Evolutionary conservation across 2,113 vertebrate genomes (phyloP).

Genomic region (Cairina moschata): DNA sequence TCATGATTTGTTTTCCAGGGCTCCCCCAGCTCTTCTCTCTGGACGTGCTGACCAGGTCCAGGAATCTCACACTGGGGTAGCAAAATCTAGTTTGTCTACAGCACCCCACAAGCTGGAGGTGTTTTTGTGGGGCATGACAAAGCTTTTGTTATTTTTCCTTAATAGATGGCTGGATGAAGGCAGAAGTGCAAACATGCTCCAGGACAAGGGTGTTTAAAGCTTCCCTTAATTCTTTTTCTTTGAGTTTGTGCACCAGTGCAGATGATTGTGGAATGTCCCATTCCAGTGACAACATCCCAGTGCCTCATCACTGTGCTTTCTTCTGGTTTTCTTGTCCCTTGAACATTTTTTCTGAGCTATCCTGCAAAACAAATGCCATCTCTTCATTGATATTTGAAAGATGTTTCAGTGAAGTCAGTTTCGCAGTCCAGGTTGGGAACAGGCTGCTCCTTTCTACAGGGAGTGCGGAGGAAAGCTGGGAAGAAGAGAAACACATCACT

Average conservation of each 20-base stretch:
- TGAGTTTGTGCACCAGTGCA: background rate
- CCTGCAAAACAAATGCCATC: background rate
- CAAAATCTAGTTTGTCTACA: background rate
- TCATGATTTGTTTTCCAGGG: background rate
- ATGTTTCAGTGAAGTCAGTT: background rate
- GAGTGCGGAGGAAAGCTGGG: background rate
- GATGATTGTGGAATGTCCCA: background rate
- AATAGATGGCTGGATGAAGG: background rate
- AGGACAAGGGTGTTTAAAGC: background rate
- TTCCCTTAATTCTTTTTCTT: background rate
- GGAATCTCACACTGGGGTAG: background rate
- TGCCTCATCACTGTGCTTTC: background rate
- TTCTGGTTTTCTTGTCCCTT: background rate
- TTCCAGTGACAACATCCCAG: background rate
- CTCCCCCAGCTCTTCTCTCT: background rate
- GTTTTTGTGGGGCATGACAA: background rate
- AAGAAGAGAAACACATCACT: background rate
- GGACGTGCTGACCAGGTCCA: background rate
- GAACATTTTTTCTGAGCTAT: background rate
- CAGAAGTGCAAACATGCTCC: background rate
- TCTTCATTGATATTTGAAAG: background rate
- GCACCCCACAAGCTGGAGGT: accelerated
- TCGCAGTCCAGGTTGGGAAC: background rate
- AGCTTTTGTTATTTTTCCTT: background rate
- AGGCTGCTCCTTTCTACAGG: background rate